phyloP scores from a whole-genome alignment of 2,797 vertebrate species.

The Okamejei kenojei region DNA sequence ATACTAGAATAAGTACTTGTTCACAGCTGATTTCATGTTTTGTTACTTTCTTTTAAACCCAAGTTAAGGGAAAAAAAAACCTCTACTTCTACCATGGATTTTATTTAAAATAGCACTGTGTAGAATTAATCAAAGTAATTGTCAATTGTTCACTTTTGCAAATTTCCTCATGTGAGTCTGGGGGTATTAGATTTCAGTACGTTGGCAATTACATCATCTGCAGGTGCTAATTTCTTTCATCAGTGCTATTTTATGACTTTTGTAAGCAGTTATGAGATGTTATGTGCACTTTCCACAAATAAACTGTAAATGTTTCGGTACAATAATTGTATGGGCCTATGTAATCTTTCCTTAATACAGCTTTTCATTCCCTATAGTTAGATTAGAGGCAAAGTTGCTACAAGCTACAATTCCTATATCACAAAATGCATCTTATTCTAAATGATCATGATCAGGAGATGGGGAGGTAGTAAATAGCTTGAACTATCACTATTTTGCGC shows the following conservation, averaged over 20 bases:
- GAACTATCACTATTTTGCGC: too few relatives aligned
- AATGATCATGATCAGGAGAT: too few relatives aligned
- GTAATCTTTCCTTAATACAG: neutral
- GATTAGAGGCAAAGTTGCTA: too few relatives aligned
- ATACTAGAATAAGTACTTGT: neutral
- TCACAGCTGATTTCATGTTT: neutral
- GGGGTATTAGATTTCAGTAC: neutral
- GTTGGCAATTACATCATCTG: neutral
- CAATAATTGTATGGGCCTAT: neutral
- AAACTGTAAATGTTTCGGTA: neutral
- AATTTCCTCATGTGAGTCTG: neutral
- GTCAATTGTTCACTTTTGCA: neutral
- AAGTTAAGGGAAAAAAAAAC: too few relatives aligned
- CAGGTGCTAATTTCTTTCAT: neutral
- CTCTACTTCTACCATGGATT: too few relatives aligned
- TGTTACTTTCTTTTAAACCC: too few relatives aligned
- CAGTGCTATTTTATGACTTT: slow-evolving; percentile 2
- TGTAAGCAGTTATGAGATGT: neutral
- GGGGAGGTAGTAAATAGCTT: too few relatives aligned
- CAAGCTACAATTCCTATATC: too few relatives aligned
- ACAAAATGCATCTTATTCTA: too few relatives aligned
- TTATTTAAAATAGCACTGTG: neutral
- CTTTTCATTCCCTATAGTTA: too few relatives aligned
- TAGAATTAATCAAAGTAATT: neutral
- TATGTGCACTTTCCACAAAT: slow-evolving; percentile 26